These are phyloP conservation scores for Abrostola triplasia DNA, from an alignment of 2,888 invertebrate genomes.

Conservation along the genomic window DNA sequence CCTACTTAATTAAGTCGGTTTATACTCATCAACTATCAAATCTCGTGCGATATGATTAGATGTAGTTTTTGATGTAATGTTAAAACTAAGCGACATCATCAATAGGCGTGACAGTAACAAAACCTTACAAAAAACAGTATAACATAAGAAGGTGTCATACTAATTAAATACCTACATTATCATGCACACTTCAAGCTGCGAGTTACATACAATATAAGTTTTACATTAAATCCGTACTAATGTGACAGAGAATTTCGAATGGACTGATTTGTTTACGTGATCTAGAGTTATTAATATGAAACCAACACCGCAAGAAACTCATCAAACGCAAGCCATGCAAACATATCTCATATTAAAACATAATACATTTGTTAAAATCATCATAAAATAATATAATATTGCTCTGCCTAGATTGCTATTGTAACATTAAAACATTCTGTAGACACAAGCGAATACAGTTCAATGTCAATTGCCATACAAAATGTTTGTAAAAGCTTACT, in stretches of 20 bases:
- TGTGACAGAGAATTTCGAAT: constrained; percentile 39
- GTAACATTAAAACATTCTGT: constrained; percentile 54
- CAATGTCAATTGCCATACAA: constrained; percentile 70
- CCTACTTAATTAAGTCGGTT: no score
- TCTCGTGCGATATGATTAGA: no score
- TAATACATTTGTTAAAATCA: constrained; percentile 28
- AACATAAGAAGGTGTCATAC: constrained; percentile 14
- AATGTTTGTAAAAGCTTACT: constrained; percentile 77
- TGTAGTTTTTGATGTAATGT: no score
- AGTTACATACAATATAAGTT: constrained; percentile 7
- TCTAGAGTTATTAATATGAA: constrained; percentile 13
- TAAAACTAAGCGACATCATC: no score
- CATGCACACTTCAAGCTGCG: constrained; percentile 33
- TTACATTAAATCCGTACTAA: constrained; percentile 10
- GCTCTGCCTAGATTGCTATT: constrained; percentile 57
- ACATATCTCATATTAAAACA: constrained; percentile 36
- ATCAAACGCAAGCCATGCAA: constrained; percentile 53
- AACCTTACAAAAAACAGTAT: constrained; percentile 9
- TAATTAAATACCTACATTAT: constrained; percentile 9
- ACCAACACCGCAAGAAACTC: constrained; percentile 34
- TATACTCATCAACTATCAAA: no score
- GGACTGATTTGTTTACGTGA: constrained; percentile 32
- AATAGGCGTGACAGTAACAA: constrained; percentile 21
- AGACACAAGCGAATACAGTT: constrained; percentile 71
- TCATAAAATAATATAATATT: constrained; percentile 58